Conservation (phyloP, 2,113 vertebrate genomes). For the Reinhardtius hippoglossoides region DNA sequence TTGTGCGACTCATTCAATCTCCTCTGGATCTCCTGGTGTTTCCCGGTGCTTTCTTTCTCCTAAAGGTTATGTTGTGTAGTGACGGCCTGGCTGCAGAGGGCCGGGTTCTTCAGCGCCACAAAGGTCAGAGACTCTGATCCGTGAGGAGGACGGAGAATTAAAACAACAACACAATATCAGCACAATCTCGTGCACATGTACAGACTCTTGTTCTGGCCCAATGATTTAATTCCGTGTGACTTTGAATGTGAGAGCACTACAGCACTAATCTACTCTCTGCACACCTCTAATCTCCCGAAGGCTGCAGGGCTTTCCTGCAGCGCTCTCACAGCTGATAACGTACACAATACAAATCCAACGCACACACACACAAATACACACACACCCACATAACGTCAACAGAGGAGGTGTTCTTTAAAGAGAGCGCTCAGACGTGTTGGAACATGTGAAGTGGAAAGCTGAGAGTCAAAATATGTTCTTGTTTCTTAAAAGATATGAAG, state of each 20-base stretch:
- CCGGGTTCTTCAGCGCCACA: neutral
- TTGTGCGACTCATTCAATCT: constrained; percentile 31
- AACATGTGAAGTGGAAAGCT: no score
- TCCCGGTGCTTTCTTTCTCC: constrained; percentile 35
- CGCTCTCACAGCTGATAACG: constrained; percentile 61
- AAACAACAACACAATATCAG: constrained; percentile 23
- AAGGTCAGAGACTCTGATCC: constrained; percentile 53
- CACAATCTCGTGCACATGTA: constrained; percentile 13
- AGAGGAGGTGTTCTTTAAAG: no score
- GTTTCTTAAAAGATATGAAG: no score
- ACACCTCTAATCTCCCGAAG: constrained; percentile 30
- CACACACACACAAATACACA: neutral
- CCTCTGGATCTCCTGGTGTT: neutral
- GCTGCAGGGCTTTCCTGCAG: constrained; percentile 31
- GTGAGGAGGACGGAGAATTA: neutral
- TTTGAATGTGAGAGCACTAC: neutral
- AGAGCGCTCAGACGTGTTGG: no score
- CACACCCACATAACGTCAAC: neutral
- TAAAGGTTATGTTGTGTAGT: constrained; percentile 58
- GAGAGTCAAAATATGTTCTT: no score
- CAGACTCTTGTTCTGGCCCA: neutral
- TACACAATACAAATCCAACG: constrained; percentile 47
- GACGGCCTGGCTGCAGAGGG: neutral
- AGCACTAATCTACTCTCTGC: constrained; percentile 13
- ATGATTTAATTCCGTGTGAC: no score